Conservation (phyloP, 2,888 invertebrate species). For the Macrophya alboannulata region DNA sequence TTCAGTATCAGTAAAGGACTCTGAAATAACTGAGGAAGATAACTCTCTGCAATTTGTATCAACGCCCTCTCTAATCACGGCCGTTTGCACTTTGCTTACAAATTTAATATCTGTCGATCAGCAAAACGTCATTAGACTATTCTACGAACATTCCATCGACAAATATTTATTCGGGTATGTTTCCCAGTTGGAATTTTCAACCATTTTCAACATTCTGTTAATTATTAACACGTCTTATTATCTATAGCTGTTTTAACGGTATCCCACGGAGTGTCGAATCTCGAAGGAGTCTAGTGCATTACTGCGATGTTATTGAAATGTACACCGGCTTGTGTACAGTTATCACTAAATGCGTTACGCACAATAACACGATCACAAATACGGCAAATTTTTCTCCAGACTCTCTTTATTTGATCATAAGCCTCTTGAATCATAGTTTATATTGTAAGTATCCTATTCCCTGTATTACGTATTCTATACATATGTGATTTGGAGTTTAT, state of each 20-base stretch:
- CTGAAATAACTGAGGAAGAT: conserved; percentile 68
- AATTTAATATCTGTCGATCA: conserved; percentile 79
- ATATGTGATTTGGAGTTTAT: neutral
- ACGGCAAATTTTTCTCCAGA: conserved; percentile 80
- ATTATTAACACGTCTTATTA: conserved; percentile 48
- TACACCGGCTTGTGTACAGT: conserved; percentile 80
- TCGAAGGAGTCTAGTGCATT: conserved; percentile 78
- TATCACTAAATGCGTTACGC: conserved; percentile 78
- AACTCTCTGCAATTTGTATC: conserved; percentile 73
- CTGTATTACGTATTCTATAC: neutral
- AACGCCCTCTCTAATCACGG: conserved; percentile 81
- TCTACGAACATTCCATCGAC: conserved; percentile 80
- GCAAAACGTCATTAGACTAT: conserved; percentile 76
- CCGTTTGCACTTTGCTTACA: conserved; percentile 78
- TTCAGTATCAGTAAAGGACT: conserved; percentile 67
- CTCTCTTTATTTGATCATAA: conserved; percentile 79
- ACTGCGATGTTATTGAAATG: conserved; percentile 81
- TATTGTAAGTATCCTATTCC: conserved; percentile 78
- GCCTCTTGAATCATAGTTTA: conserved; percentile 78
- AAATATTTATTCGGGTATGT: conserved; percentile 81
- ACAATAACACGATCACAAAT: conserved; percentile 77
- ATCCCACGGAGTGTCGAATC: conserved; percentile 76
- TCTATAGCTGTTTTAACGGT: conserved; percentile 78
- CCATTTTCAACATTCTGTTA: conserved; percentile 55
- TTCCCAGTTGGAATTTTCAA: conserved; percentile 15